Conservation (phyloP, 2,797 vertebrate genomes). For the Aphelocoma californica region DNA sequence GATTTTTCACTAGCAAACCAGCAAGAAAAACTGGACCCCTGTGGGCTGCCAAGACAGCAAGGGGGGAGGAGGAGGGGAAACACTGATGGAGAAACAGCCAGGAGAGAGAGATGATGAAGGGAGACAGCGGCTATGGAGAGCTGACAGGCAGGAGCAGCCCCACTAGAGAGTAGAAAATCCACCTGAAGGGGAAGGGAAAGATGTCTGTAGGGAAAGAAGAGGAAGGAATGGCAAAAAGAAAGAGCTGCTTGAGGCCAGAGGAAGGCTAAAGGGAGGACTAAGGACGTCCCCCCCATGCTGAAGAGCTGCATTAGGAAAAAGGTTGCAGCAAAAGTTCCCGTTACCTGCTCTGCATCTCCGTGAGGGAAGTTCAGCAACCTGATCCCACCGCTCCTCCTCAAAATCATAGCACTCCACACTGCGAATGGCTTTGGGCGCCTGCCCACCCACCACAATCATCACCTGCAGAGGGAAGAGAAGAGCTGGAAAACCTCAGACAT, state of each 20-base stretch:
- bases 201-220: background rate
- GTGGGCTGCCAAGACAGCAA: background rate
- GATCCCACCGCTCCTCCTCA: conserved; percentile 95
- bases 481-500: background rate
- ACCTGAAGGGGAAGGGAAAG: background rate
- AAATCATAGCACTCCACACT: conserved; percentile 97
- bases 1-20: background rate
- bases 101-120: background rate
- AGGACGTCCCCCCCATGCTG: background rate
- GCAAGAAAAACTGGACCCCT: background rate
- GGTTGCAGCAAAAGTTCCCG: background rate
- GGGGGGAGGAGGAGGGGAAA: background rate
- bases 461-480: conserved; percentile 78
- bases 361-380: conserved; percentile 92
- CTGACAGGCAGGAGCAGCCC: background rate
- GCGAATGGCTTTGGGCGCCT: conserved; percentile 95
- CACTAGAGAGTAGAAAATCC: background rate
- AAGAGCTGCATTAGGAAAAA: background rate
- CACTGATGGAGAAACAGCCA: background rate
- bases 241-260: background rate
- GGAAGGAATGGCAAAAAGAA: background rate
- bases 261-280: background rate
- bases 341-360: conserved; percentile 93
- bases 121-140: background rate
- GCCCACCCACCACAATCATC: conserved; percentile 97